Evolutionary conservation across 2,888 invertebrate genomes (phyloP), one percentile per base, ranked within the genome.

Genomic region (Hyles lineata): DNA sequence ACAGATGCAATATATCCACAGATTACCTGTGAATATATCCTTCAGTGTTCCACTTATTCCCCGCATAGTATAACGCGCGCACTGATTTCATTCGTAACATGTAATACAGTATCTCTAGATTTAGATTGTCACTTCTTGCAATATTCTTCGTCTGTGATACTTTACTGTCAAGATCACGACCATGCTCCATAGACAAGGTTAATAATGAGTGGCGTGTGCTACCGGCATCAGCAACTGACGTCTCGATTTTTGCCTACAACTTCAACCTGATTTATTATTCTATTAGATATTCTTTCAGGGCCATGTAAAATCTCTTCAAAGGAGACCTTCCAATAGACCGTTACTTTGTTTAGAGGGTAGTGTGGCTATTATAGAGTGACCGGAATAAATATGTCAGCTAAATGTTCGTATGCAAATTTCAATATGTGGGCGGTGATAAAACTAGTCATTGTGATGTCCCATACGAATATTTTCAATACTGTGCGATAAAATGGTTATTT

Each of bases 101-200:
- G 1, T 43, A 43, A 11, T 43, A 11, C 43, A 43, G 43, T 43
- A 43, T 43, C 11, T 7, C 52, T 6, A 7, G 5, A 55, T 55
- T 23, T 21, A 29, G 43, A 52, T 17, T 59, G 32, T 43, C 62
- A 17, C 58, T 43, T 72, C 43, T 23, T 9, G 58, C 58, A 55
- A 9, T 58, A 7, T 21, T 71, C 8, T 72, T 63, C 29, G 32
- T 70, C 73, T 72, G 4, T 23, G 74, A 29, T 32, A 72, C 74
- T 77, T 74, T 73, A 70, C 80, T 84, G 83, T 85, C 87, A 90
- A 90, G 90, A 91, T 91, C 90, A 90, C 84, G 89, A 88, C 83
- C 89, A 87, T 82, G 83, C 78, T 79, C 72, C 76, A 76, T 72
- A 82, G 85, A 85, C 88, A 89, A 89, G 89, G 88, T 87, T 89